These are phyloP conservation scores for Podocnemis expansa DNA, from an alignment of 2,113 vertebrate species.

Conservation along the genomic window DNA sequence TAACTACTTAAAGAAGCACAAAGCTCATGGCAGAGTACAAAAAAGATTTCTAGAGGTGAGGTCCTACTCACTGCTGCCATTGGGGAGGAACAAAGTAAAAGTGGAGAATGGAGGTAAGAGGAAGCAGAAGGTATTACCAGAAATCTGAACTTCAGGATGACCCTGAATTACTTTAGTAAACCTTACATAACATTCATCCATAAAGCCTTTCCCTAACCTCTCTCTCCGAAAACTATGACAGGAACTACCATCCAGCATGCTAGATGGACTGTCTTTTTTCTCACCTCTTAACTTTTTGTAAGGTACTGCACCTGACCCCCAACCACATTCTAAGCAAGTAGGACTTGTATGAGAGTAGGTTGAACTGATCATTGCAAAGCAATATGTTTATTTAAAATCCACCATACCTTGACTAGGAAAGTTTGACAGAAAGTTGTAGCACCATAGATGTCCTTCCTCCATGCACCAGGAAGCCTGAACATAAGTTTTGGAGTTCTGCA, in stretches of 20 bases:
- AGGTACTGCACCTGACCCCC: neutral
- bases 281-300: no score
- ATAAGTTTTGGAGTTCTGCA: neutral
- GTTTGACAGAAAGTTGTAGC: neutral
- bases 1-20: neutral
- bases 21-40: rapidly evolving
- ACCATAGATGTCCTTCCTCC: neutral
- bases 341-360: neutral
- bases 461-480: neutral
- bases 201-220: neutral
- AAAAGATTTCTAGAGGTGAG: rapidly evolving
- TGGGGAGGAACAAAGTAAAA: neutral
- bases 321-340: rapidly evolving
- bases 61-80: neutral
- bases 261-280: neutral
- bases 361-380: neutral
- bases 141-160: neutral
- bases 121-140: neutral
- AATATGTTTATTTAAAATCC: neutral
- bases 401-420: neutral
- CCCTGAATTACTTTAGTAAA: neutral
- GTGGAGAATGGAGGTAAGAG: no score
- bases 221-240: neutral
- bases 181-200: neutral
- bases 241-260: neutral